A percentile compares a stretch with the other conserved stretches of the same genome.
phyloP scores from a whole-genome alignment of 1,140 invertebrate genomes.

The Leptoteleia sp. region DNA sequence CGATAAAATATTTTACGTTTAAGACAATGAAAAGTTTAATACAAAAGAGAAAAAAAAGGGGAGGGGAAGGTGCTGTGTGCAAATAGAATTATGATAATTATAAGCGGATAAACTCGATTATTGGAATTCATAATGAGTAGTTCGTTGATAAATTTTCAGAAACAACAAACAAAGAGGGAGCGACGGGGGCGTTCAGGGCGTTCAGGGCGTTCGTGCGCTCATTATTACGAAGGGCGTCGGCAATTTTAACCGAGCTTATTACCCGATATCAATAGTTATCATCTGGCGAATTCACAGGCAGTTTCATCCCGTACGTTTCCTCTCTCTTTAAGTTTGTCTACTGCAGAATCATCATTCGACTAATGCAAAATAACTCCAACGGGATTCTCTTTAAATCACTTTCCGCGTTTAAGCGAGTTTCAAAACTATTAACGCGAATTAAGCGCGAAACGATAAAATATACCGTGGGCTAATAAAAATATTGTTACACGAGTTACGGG shows the following conservation, averaged over 20 bases:
- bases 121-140: slow-evolving; percentile 23
- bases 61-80: background rate
- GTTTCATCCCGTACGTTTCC: slow-evolving; percentile 30
- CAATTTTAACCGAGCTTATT: slow-evolving; percentile 74
- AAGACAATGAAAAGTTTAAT: too few relatives aligned
- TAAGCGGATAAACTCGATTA: slow-evolving; percentile 21
- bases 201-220: slow-evolving; percentile 26
- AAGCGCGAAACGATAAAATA: too few relatives aligned
- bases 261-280: slow-evolving; percentile 75
- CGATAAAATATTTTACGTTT: slow-evolving; percentile 13
- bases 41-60: too few relatives aligned
- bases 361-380: slow-evolving; percentile 10
- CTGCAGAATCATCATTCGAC: slow-evolving; percentile 7
- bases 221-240: slow-evolving; percentile 37
- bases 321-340: background rate
- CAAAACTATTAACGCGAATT: background rate
- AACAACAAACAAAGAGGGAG: slow-evolving; percentile 29
- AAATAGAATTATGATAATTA: slow-evolving; percentile 20
- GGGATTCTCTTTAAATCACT: background rate
- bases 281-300: slow-evolving; percentile 74
- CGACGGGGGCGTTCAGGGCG: slow-evolving; percentile 16
- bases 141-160: slow-evolving; percentile 23
- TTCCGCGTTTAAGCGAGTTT: background rate
- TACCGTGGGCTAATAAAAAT: too few relatives aligned
- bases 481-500: background rate